Evolutionary conservation across 2,797 vertebrate species (phyloP).

Genomic region (Alfaro cultratus): DNA sequence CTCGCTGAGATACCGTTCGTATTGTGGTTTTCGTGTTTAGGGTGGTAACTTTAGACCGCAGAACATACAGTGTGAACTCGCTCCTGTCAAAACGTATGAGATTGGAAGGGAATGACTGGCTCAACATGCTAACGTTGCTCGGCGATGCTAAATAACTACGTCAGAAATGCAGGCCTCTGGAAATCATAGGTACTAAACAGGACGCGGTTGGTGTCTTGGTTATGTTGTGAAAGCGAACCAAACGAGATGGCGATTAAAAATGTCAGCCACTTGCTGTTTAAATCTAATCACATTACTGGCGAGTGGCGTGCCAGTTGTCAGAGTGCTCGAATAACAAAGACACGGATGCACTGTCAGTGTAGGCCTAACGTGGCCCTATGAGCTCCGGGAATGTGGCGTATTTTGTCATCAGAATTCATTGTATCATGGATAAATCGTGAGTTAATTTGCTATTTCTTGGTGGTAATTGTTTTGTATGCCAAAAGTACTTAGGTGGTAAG

Average conservation of each 20-base stretch:
- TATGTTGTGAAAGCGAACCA: slow-evolving; percentile 7
- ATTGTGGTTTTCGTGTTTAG: neutral
- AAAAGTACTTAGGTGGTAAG: neutral
- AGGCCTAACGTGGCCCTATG: slow-evolving; percentile 84
- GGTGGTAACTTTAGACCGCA: neutral
- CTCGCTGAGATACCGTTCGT: neutral
- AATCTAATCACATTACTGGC: slow-evolving; percentile 28
- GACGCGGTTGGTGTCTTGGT: slow-evolving; percentile 28
- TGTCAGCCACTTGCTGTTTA: slow-evolving; percentile 27
- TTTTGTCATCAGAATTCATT: slow-evolving; percentile 71
- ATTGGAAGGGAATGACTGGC: slow-evolving; percentile 55
- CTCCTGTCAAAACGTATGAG: slow-evolving; percentile 56
- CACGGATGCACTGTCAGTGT: slow-evolving; percentile 75
- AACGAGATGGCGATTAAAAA: slow-evolving; percentile 4
- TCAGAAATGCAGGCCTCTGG: slow-evolving; percentile 79
- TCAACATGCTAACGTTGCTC: slow-evolving; percentile 70
- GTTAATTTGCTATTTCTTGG: neutral
- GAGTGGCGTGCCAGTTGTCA: slow-evolving; percentile 62
- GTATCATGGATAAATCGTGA: slow-evolving; percentile 32
- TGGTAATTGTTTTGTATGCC: neutral
- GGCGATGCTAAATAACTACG: slow-evolving; percentile 74
- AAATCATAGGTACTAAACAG: slow-evolving; percentile 52
- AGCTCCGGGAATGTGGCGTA: slow-evolving; percentile 83
- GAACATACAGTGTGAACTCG: slow-evolving; percentile 10
- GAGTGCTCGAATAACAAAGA: slow-evolving; percentile 79